Base-by-base conservation (phyloP, 1,140 invertebrate species). In the Drosophila watanabei region DNA sequence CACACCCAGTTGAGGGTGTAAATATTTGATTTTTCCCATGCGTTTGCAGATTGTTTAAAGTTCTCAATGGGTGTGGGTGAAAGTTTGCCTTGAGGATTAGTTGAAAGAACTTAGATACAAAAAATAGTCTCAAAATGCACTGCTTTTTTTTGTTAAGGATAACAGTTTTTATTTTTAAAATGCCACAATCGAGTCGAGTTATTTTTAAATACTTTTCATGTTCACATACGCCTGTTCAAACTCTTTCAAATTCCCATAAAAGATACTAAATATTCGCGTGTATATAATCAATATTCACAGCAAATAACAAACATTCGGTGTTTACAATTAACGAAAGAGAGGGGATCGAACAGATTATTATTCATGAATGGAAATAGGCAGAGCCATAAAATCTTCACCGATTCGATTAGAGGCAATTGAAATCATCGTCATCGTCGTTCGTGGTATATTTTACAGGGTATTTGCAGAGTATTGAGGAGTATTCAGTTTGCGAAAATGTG, bases 1-100 rank as follows among this genome's bases (percentile, higher is more conserved):
- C 66, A 37, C 66, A 85, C 63, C 82, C 70, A 58, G 51, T 66
- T 72, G 30, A 52, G 59, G 41, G 57, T 32, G 81, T 78, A 88
- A 88, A 88, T 89, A 88, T 88, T 88, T 84, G 78, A 64, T 68
- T 70, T 79, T 70, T 48, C 57, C 20, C 45, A 73, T 79, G 49
- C 75, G 58, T 45, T 65, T 76, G 75, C 45, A 61, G 65, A 57
- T 79, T 45, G 43, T 46, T 63, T 72, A 35, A 51, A 56, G 52
- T 63, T 60, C 32, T n/a, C 9, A n/a, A 14, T 18, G 4, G 41
- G 49, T 20, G 9, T 33, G 48, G 41, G 35, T 54, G n/a, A 79
- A 79, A 78, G 45, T 62, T 52, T 24, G 33, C 24, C 18, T 62
- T 18, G 39, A 24, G 32, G 43, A 62, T 48, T 37, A 32, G 64